These are phyloP conservation scores for Galeopsomyia nigrocyanea DNA, from an alignment of 2,888 invertebrate species.

Conservation along the genomic window DNA sequence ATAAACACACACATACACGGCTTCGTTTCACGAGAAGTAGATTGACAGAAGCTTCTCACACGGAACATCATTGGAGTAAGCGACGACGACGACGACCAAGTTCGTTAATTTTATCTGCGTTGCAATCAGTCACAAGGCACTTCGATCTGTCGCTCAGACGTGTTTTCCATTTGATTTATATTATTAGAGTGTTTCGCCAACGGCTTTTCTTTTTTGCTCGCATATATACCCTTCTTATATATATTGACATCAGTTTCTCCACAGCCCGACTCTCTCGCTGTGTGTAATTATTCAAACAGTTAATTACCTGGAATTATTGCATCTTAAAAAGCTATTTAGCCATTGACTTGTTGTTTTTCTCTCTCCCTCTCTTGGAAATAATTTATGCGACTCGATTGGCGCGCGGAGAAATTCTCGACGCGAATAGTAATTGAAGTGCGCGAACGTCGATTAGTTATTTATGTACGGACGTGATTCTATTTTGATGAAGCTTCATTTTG, in stretches of 20 bases:
- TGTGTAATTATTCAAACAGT: slow-evolving; percentile 10
- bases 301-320: slow-evolving; percentile 23
- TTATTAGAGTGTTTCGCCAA: slow-evolving; percentile 10
- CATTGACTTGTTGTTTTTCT: not conserved
- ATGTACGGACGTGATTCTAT: no score
- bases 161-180: slow-evolving; percentile 39
- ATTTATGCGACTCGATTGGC: no score
- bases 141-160: not conserved
- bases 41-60: slow-evolving; percentile 36
- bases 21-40: not conserved
- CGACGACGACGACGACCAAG: not conserved
- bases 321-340: slow-evolving; percentile 19
- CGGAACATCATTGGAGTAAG: not conserved
- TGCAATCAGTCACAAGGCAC: slow-evolving; percentile 35
- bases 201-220: slow-evolving; percentile 4
- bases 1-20: not conserved
- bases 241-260: not conserved
- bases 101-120: slow-evolving; percentile 44
- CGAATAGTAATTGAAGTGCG: no score
- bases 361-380: not conserved
- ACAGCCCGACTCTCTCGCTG: not conserved
- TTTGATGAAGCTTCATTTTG: no score
- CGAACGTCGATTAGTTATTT: no score
- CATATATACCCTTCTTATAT: no score
- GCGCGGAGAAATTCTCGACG: no score